Percentiles rank a stretch among this genome's conserved stretches.
Conservation (phyloP, 2,888 invertebrate genomes). For the Limnephilus rhombicus region DNA sequence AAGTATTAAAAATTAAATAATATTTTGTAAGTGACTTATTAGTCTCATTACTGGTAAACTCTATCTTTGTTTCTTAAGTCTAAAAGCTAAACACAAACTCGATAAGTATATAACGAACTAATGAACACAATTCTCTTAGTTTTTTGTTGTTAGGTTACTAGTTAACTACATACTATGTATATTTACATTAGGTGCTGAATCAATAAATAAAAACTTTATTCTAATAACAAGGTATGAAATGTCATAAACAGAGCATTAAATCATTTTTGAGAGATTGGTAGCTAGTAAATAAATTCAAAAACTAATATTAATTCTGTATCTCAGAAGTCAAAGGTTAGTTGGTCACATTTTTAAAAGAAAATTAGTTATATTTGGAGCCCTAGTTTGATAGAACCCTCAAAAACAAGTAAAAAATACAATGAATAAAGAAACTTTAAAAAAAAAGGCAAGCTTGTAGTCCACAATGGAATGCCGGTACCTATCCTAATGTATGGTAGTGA, state of each 20-base stretch:
- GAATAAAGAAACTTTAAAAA: no score
- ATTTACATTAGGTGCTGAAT: not conserved
- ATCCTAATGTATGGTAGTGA: no score
- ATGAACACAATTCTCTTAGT: not conserved
- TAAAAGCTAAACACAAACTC: not conserved
- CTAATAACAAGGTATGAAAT: not conserved
- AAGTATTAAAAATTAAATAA: not conserved
- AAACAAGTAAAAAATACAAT: no score
- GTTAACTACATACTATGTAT: not conserved
- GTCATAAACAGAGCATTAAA: not conserved
- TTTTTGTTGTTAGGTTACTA: no score
- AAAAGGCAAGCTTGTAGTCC: no score
- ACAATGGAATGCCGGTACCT: no score
- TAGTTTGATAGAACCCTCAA: no score
- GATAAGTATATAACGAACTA: not conserved
- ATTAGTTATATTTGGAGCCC: not conserved
- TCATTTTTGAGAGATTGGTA: not conserved
- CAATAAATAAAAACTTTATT: not conserved
- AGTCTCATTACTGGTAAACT: not conserved
- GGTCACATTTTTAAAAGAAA: not conserved
- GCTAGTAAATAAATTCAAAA: not conserved
- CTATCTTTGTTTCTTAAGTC: not conserved
- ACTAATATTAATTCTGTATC: not conserved
- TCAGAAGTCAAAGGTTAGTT: not conserved
- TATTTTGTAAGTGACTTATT: not conserved